phyloP scores from a whole-genome alignment of 2,113 vertebrate species.

The Melospiza georgiana region DNA sequence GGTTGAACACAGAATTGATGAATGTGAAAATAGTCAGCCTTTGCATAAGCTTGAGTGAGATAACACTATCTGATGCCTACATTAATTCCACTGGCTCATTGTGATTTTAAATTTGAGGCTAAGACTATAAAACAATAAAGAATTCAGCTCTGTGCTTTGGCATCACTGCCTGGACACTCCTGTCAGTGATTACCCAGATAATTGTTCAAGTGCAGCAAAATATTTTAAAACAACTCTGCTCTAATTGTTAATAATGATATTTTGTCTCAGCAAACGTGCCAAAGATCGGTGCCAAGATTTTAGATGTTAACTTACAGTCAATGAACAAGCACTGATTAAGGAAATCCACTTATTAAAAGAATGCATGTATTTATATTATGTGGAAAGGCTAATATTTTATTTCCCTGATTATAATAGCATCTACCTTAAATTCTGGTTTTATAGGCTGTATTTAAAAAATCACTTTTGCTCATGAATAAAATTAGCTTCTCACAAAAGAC shows the following conservation, averaged over 20 bases:
- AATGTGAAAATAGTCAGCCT: neutral
- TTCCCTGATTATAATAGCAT: neutral
- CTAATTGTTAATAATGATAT: constrained; percentile 32
- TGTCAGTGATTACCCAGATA: neutral
- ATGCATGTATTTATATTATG: neutral
- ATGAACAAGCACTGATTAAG: neutral
- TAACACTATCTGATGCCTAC: neutral
- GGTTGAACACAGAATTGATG: neutral
- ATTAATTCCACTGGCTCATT: neutral
- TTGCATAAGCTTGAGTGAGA: neutral
- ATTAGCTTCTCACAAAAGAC: neutral
- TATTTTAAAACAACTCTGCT: constrained; percentile 29
- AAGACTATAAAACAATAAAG: neutral
- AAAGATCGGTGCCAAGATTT: neutral
- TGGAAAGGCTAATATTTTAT: neutral
- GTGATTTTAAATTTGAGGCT: neutral
- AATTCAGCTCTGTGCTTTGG: neutral
- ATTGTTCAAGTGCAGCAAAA: constrained; percentile 23
- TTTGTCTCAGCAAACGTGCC: neutral
- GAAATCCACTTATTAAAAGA: neutral
- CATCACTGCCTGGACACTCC: neutral
- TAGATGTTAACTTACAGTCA: neutral
- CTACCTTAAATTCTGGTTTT: neutral
- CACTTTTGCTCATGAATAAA: neutral
- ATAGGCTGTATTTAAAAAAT: neutral